phyloP scores from a whole-genome alignment of 2,888 invertebrate species.

The Autographa pulchrina region DNA sequence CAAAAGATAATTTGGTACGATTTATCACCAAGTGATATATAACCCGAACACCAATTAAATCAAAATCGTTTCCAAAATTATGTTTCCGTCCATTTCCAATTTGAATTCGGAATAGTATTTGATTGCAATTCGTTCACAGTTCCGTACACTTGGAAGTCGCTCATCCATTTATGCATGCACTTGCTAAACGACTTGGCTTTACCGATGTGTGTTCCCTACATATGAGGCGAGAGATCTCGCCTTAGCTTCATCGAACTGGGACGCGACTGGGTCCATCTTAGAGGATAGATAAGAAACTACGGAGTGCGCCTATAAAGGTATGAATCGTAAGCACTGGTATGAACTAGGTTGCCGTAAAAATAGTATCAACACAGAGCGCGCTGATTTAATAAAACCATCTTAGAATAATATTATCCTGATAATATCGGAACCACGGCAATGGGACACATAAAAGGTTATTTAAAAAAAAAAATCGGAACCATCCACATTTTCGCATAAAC shows the following conservation, averaged over 20 bases:
- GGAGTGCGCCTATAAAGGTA: no score
- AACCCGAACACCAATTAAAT: not conserved
- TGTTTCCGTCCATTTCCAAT: not conserved
- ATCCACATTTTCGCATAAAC: no score
- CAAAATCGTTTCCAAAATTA: not conserved
- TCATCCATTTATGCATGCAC: constrained; percentile 50
- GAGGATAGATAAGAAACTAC: no score
- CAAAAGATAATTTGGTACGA: not conserved
- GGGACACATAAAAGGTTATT: no score
- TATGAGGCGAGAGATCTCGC: constrained; percentile 33
- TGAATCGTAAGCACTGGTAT: no score
- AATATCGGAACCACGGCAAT: no score
- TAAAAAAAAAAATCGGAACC: no score
- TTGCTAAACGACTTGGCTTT: constrained; percentile 35
- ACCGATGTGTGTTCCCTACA: constrained; percentile 19
- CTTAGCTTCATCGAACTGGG: constrained; percentile 36
- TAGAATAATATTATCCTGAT: no score
- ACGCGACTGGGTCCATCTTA: not conserved
- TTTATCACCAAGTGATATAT: not conserved
- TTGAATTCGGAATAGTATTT: constrained; percentile 29
- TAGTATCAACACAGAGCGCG: no score
- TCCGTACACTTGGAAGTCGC: constrained; percentile 13
- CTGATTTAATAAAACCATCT: no score
- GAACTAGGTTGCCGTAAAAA: no score
- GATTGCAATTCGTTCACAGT: constrained; percentile 46